A percentile compares a stretch with the other conserved stretches of the same genome.
These are phyloP conservation scores for Quiscalus mexicanus DNA, from an alignment of 2,113 vertebrate species.

Conservation along the genomic window DNA sequence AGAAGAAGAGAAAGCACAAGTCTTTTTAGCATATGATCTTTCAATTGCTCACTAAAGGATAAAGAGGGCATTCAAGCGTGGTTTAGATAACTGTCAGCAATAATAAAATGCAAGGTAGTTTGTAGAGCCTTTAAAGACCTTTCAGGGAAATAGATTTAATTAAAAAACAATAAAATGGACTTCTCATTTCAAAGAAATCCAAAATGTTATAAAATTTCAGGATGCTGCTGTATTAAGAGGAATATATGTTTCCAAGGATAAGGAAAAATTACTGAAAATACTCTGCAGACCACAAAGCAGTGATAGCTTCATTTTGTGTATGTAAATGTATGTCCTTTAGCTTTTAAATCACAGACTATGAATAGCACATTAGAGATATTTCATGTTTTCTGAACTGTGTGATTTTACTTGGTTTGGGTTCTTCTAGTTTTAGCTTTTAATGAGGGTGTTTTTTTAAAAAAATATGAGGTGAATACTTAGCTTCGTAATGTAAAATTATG, in stretches of 20 bases:
- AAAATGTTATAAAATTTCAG: conserved; percentile 71
- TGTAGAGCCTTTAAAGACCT: conserved; percentile 71
- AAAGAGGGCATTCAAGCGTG: conserved; percentile 78
- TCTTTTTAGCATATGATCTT: conserved; percentile 78
- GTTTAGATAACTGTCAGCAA: conserved; percentile 77
- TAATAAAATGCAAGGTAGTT: conserved; percentile 76
- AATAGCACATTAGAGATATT: not conserved
- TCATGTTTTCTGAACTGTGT: not conserved
- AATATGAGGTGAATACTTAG: not conserved
- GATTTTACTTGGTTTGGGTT: not conserved
- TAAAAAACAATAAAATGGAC: conserved; percentile 76
- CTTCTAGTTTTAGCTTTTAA: not conserved
- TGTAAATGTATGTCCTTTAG: not conserved
- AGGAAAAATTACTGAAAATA: conserved; percentile 46
- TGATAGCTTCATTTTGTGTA: conserved; percentile 47
- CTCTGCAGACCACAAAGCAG: conserved; percentile 19
- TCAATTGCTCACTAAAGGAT: conserved; percentile 78
- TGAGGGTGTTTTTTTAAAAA: not conserved
- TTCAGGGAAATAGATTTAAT: conserved; percentile 74
- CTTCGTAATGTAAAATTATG: not conserved
- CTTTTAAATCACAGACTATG: not conserved
- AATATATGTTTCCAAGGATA: conserved; percentile 29
- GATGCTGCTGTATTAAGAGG: conserved; percentile 53
- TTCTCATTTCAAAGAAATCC: conserved; percentile 71
- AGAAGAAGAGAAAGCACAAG: conserved; percentile 68